phyloP scores from a whole-genome alignment of 2,113 vertebrate genomes.

The Muscicapa adusta region DNA sequence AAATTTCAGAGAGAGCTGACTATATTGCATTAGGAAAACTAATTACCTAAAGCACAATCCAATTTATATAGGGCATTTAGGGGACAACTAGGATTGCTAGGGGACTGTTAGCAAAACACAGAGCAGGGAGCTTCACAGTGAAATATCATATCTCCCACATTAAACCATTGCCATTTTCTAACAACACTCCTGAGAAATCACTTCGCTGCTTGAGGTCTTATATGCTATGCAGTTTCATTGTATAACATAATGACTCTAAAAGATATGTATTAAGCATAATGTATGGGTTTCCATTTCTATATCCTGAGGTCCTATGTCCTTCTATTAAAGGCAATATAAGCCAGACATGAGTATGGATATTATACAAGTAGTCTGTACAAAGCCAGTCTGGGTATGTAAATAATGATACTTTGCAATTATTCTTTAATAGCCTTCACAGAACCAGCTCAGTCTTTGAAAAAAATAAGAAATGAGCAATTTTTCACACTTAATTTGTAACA shows the following conservation, averaged over 20 bases:
- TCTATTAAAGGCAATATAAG: background rate
- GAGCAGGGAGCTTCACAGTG: background rate
- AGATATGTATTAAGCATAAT: constrained; percentile 4
- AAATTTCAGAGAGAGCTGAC: background rate
- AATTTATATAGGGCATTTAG: constrained; percentile 44
- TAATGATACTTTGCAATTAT: background rate
- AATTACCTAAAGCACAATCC: constrained; percentile 56
- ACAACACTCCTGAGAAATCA: background rate
- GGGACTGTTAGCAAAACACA: background rate
- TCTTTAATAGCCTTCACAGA: background rate
- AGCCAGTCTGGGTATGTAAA: background rate
- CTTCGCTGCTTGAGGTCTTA: background rate
- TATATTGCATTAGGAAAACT: constrained; percentile 39
- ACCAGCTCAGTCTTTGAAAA: background rate
- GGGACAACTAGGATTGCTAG: background rate
- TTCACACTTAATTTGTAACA: background rate
- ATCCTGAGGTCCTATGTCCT: background rate
- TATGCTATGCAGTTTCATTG: background rate
- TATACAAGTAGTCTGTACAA: background rate
- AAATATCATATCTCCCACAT: background rate
- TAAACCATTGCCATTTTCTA: background rate
- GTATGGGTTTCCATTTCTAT: constrained; percentile 28
- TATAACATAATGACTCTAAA: background rate
- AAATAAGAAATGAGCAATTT: background rate
- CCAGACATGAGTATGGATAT: background rate